Evolutionary conservation across 2,113 vertebrate species (phyloP).

Genomic region (Anguilla rostrata): DNA sequence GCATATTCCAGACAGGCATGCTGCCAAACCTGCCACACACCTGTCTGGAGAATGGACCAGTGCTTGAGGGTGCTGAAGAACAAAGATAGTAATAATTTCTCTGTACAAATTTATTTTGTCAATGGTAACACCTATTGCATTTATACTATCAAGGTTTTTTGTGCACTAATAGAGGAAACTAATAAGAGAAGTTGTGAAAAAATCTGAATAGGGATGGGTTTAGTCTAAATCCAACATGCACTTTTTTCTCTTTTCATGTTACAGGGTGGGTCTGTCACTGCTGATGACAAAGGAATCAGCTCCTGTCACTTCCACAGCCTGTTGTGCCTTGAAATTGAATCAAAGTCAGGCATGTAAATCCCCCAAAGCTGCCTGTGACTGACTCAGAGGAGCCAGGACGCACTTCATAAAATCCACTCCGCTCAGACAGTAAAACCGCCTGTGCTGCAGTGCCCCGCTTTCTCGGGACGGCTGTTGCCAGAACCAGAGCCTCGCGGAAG

Average conservation of each 20-base stretch:
- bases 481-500: conserved; percentile 35
- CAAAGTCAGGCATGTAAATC: neutral
- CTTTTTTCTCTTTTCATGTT: neutral
- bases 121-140: too few species aligned
- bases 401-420: conserved; percentile 34
- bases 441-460: neutral
- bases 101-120: too few species aligned
- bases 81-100: too few species aligned
- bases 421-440: conserved; percentile 31
- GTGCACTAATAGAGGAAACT: too few species aligned
- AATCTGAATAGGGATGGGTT: neutral
- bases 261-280: neutral
- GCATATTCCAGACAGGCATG: too few species aligned
- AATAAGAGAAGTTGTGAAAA: neutral
- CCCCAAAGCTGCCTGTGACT: neutral
- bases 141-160: too few species aligned
- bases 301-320: neutral
- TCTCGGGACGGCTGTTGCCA: conserved; percentile 22
- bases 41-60: too few species aligned
- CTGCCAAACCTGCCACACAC: too few species aligned
- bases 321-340: neutral
- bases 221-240: neutral
- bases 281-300: neutral
- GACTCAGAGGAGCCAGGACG: neutral
- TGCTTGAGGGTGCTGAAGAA: too few species aligned